Evolutionary conservation across 2,797 vertebrate genomes (phyloP), one percentile per base, ranked within the genome.

Genomic region (Sarcoramphus papa): DNA sequence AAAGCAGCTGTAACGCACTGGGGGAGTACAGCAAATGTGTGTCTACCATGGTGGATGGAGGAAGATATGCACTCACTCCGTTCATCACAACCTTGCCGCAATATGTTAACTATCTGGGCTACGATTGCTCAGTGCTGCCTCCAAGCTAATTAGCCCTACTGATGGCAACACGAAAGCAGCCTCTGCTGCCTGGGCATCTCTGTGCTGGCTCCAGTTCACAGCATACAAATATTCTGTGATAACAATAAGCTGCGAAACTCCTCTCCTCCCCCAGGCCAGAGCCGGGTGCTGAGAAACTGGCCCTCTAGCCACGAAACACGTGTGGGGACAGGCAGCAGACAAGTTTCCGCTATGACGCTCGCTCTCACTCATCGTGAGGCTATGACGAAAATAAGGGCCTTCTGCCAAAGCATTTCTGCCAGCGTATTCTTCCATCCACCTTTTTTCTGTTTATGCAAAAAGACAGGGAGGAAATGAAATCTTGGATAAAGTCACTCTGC

Each of bases 381-480:
- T 75, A 27, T 63, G 78, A 92, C 2, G 22, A 60, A 85, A 77
- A 53, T 6, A 51, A 63, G 37, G 73, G 77, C 85, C 67, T 77
- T 28, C 75, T 85, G 91, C 93, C 94, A 93, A 59, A 65, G 86
- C 33, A 17, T 10, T 72, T 67, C 56, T 85, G 64, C 85, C 83
- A 88, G 69, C 5, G 1, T 37, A 10, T 68, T 78, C 85, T 60
- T 82, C 64, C 77, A 80, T 91, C 81, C 53, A 93, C 63, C 81
- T 75, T 91, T 84, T 68, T 75, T 68, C 31, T 86, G 68, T 47
- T 90, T 45, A 54, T 62, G 65, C 84, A 62, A 64, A 60, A 88
- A 62, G 81, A 81, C 48, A 83, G 60, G 50, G 79, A 93, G 81
- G 92, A 80, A 92, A 85, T 88, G 88, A 94, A 88, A 86, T 79